Evolutionary conservation across 2,113 vertebrate genomes (phyloP).

Genomic region (Pelecanoides urinatrix): DNA sequence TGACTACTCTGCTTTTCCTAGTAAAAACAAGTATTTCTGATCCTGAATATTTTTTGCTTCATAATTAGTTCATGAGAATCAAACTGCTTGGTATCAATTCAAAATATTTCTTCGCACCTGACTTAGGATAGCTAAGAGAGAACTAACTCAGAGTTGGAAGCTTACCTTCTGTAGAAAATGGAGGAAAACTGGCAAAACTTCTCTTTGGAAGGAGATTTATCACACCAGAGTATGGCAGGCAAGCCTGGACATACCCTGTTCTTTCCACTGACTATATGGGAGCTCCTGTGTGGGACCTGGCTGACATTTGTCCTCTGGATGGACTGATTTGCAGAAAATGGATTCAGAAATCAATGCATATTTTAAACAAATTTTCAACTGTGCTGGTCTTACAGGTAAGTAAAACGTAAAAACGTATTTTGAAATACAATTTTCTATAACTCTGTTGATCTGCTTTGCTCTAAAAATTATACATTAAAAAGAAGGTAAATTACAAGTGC

Average conservation of each 20-base stretch:
- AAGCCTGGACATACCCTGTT: not conserved
- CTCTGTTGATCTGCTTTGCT: not conserved
- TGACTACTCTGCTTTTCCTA: not conserved
- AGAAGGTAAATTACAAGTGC: not conserved
- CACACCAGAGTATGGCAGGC: not conserved
- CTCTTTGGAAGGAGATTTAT: not conserved
- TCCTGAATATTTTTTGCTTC: not conserved
- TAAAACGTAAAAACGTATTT: not conserved
- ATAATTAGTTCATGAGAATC: not conserved
- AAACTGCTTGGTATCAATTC: not conserved
- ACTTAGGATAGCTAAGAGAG: not conserved
- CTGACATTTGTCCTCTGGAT: not conserved
- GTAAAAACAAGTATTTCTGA: not conserved
- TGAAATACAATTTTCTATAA: not conserved
- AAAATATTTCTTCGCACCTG: not conserved
- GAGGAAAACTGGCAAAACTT: not conserved
- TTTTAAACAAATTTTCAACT: not conserved
- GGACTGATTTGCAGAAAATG: not conserved
- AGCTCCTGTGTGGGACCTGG: not conserved
- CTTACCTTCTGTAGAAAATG: not conserved
- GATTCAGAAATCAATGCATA: not conserved
- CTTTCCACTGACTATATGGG: not conserved
- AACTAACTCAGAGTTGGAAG: not conserved
- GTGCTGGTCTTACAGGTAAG: not conserved
- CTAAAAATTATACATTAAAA: not conserved